Conservation (phyloP, 2,113 vertebrate genomes). For the Plecturocebus donacophilus region DNA sequence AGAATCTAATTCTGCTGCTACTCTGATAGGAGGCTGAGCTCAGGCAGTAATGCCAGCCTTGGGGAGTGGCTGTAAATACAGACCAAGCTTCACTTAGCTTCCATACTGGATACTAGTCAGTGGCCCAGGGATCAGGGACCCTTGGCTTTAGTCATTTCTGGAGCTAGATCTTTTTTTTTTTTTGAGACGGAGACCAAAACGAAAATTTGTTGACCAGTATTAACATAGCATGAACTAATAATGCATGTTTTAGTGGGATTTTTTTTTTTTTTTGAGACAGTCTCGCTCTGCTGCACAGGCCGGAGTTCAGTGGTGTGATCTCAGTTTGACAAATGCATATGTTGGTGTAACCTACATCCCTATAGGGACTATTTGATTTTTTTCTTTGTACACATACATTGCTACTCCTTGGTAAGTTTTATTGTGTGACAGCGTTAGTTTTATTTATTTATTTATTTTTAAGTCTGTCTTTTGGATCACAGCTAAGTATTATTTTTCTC, state of each 20-base stretch:
- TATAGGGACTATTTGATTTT: background rate
- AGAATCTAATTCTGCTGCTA: no score
- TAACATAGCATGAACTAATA: background rate
- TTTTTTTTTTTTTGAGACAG: background rate
- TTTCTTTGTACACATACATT: background rate
- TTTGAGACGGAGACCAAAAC: background rate
- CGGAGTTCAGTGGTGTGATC: no score
- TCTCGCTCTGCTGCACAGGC: no score
- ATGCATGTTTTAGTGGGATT: background rate
- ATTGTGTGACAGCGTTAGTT: background rate
- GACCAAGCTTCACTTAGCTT: no score
- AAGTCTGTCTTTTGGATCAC: background rate
- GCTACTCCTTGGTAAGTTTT: background rate
- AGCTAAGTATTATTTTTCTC: background rate
- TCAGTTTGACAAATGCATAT: background rate
- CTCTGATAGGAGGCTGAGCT: no score
- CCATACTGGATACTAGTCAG: no score
- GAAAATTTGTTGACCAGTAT: background rate
- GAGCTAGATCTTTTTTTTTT: background rate
- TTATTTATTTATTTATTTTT: background rate
- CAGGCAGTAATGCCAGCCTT: no score
- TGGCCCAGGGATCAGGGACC: no score
- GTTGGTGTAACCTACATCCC: background rate
- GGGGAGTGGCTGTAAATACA: no score
- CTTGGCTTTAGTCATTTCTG: background rate